phyloP scores from a whole-genome alignment of 2,113 vertebrate species.

The Struthio camelus region DNA sequence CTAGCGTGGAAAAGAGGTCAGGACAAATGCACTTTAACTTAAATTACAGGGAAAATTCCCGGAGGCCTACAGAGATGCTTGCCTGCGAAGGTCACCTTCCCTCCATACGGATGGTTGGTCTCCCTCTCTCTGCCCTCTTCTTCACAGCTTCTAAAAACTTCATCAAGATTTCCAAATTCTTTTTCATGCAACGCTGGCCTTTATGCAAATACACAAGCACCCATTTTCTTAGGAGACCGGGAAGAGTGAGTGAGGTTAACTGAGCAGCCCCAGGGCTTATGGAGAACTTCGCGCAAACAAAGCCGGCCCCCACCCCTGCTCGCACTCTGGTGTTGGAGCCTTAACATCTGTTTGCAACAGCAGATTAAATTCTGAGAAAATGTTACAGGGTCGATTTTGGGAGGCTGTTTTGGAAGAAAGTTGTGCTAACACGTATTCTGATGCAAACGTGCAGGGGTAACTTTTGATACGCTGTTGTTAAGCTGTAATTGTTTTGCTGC shows the following conservation, averaged over 20 bases:
- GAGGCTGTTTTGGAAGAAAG: neutral
- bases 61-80: neutral
- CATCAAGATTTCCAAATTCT: neutral
- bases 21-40: neutral
- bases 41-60: neutral
- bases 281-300: neutral
- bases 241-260: neutral
- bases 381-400: neutral
- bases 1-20: neutral
- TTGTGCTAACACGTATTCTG: neutral
- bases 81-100: neutral
- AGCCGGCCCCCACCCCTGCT: accelerated
- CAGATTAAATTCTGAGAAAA: neutral
- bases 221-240: neutral
- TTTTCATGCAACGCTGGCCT: neutral
- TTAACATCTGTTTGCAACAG: neutral
- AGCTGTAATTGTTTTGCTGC: neutral
- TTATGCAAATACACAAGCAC: neutral
- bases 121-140: neutral
- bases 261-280: neutral
- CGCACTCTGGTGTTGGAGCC: accelerated
- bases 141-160: neutral
- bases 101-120: accelerated
- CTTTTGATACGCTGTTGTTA: neutral
- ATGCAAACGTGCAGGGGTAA: neutral